Conservation (phyloP, 2,797 vertebrate genomes). For the Cyclura pinguis region DNA sequence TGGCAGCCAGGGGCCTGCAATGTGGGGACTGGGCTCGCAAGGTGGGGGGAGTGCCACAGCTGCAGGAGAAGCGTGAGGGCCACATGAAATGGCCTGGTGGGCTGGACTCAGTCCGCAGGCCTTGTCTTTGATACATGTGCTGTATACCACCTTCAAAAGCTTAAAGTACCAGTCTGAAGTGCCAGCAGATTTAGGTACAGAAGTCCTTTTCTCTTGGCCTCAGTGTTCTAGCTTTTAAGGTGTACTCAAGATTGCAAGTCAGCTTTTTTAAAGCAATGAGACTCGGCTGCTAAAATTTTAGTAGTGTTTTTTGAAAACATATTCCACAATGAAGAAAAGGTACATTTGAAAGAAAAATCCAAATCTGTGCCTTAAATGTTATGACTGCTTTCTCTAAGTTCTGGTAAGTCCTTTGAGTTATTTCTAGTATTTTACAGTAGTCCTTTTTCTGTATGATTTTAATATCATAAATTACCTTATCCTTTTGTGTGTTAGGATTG, state of each 20-base stretch:
- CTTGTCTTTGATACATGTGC: too few relatives aligned
- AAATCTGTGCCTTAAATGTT: neutral
- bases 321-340: neutral
- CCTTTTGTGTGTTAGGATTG: too few relatives aligned
- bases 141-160: slow-evolving; percentile 22
- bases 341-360: neutral
- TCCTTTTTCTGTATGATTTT: neutral
- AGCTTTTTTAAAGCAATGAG: neutral
- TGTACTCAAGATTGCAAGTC: neutral
- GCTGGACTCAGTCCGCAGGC: too few relatives aligned
- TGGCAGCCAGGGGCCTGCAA: too few relatives aligned
- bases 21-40: too few relatives aligned
- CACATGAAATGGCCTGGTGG: too few relatives aligned
- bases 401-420: too few relatives aligned
- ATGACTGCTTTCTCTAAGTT: too few relatives aligned
- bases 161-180: slow-evolving; percentile 12
- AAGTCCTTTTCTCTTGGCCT: neutral
- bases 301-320: neutral
- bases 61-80: too few relatives aligned
- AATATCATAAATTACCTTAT: neutral
- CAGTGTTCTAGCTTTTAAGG: neutral
- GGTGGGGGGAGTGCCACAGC: too few relatives aligned
- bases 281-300: too few relatives aligned
- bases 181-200: neutral
- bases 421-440: too few relatives aligned